Conservation (phyloP, 2,888 invertebrate species). For the Cremastinae sp. region DNA sequence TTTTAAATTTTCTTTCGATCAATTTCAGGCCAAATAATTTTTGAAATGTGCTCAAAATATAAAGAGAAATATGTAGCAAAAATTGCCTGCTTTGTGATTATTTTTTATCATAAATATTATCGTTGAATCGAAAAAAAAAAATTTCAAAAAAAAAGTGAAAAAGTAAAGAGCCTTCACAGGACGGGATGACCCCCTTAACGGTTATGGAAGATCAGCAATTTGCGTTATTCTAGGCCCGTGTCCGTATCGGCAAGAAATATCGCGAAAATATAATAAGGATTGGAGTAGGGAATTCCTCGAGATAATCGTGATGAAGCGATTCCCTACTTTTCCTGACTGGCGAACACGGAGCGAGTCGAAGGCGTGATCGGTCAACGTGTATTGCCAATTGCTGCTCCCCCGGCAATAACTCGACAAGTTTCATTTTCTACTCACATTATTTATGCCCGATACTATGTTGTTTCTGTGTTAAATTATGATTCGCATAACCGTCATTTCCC, state of each 20-base stretch:
- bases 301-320: slow-evolving; percentile 48
- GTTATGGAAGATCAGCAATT: slow-evolving; percentile 16
- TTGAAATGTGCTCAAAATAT: too few species aligned
- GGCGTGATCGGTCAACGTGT: slow-evolving; percentile 62
- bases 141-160: too few species aligned
- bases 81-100: too few species aligned
- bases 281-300: slow-evolving; percentile 40
- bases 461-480: background rate
- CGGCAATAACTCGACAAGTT: slow-evolving; percentile 14
- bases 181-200: too few species aligned
- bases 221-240: slow-evolving; percentile 14
- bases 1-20: too few species aligned
- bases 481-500: slow-evolving; percentile 5
- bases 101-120: too few species aligned
- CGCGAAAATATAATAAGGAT: slow-evolving; percentile 38
- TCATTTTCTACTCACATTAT: slow-evolving; percentile 12
- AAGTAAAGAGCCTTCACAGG: too few species aligned
- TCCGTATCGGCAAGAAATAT: slow-evolving; percentile 32
- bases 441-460: background rate
- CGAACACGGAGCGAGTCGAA: slow-evolving; percentile 26
- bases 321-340: background rate
- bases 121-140: too few species aligned
- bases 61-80: too few species aligned
- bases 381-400: slow-evolving; percentile 44
- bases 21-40: too few species aligned